A percentile compares a stretch with the other conserved stretches of the same genome.
Evolutionary conservation across 2,113 vertebrate genomes (phyloP).

Genomic region (Brachionichthys hirsutus): DNA sequence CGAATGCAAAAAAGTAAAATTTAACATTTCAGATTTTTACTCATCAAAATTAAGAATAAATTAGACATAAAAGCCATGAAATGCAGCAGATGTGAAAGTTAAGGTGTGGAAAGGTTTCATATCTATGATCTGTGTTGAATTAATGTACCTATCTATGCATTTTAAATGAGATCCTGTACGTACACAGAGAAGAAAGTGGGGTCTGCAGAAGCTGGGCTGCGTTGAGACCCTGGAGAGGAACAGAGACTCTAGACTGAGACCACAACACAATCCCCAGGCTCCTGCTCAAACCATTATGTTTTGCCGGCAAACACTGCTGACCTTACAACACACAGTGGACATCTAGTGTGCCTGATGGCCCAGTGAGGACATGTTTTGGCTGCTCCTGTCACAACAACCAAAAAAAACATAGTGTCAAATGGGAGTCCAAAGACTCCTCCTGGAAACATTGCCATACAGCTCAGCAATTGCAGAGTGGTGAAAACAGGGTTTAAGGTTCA

Average conservation of each 20-base stretch:
- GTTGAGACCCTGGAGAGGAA: conserved; percentile 17
- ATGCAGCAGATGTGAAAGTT: not conserved
- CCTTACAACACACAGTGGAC: conserved; percentile 63
- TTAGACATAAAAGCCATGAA: not conserved
- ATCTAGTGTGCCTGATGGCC: conserved; percentile 39
- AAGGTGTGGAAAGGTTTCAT: no score
- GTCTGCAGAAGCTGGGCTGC: conserved; percentile 12
- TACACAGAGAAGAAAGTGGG: conserved; percentile 4
- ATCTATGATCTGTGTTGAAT: no score
- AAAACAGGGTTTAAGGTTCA: conserved; percentile 48
- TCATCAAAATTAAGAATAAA: not conserved
- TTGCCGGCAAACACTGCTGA: conserved; percentile 60
- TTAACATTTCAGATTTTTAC: not conserved
- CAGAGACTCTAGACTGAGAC: conserved; percentile 12
- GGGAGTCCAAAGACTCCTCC: conserved; percentile 39
- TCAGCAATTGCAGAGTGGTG: conserved; percentile 33
- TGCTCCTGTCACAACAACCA: conserved; percentile 53
- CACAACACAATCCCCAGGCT: conserved; percentile 21
- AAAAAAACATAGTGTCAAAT: conserved; percentile 36
- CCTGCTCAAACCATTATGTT: conserved; percentile 50
- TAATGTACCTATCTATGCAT: no score
- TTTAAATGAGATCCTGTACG: no score
- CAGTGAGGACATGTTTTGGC: conserved; percentile 58
- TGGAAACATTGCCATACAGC: conserved; percentile 16
- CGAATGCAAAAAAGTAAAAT: no score